Percentiles rank a stretch among this genome's conserved stretches.
phyloP scores from a whole-genome alignment of 2,888 invertebrate species.

The Epicampocera succincta region DNA sequence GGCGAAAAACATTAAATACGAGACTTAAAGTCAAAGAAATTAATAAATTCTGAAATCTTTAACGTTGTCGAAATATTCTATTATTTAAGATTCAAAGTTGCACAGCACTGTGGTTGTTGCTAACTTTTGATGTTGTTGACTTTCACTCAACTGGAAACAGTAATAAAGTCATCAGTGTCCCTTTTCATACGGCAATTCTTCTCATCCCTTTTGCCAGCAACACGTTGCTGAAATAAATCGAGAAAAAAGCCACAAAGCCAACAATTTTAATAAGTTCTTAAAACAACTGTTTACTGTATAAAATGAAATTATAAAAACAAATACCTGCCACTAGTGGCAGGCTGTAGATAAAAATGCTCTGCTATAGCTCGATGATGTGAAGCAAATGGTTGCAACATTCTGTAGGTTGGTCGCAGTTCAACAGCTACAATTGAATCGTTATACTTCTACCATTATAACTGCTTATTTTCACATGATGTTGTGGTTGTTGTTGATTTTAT shows the following conservation, averaged over 20 bases:
- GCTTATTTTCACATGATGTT: slow-evolving; percentile 18
- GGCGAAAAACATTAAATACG: too few species aligned
- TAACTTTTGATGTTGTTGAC: slow-evolving; percentile 46
- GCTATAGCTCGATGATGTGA: background rate
- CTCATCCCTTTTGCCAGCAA: background rate
- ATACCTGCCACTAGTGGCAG: slow-evolving; percentile 33
- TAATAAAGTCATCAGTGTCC: slow-evolving; percentile 9
- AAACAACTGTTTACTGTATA: slow-evolving; percentile 32
- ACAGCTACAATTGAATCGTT: slow-evolving; percentile 48
- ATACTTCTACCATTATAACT: slow-evolving; percentile 17
- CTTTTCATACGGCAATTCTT: background rate
- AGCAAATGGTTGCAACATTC: background rate
- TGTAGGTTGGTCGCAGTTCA: background rate
- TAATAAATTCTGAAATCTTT: background rate
- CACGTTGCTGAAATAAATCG: background rate
- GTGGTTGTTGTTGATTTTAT: slow-evolving; percentile 20
- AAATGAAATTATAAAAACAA: slow-evolving; percentile 60
- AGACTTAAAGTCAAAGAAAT: too few species aligned
- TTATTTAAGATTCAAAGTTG: background rate
- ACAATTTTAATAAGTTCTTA: slow-evolving; percentile 47
- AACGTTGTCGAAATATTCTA: too few species aligned
- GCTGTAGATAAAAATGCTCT: slow-evolving; percentile 1
- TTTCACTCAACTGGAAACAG: slow-evolving; percentile 39
- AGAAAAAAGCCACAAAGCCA: slow-evolving; percentile 10
- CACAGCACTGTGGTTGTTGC: slow-evolving; percentile 13